Base-by-base conservation (phyloP, 53 echinoderm and acorn worm species). In the Holothuria leucospilota region DNA sequence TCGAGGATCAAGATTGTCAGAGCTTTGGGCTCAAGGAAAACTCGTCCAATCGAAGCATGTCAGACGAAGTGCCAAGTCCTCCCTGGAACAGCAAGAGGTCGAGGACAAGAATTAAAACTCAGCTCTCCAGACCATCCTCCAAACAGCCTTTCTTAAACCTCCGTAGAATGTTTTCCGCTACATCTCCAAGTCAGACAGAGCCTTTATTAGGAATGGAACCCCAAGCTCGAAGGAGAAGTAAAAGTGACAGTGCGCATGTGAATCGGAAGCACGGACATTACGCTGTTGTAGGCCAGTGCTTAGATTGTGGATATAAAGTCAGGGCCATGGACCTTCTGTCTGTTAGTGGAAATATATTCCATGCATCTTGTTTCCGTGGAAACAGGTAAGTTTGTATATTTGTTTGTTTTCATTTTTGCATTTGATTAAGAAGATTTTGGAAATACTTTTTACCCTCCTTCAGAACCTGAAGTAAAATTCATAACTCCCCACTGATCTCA, bases 301-400 rank as follows among this genome's bases (percentile, higher is more conserved):
- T 83, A 4, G 84, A 83, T 46, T 83, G 84, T 29, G 67, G 84
- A 38, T 67, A 42, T 20, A 83, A 64, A 83, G 84, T 83, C 4
- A 46, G 84, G 23, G 84, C 68, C 46, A 83, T 83, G 84, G 84
- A 83, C 21, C 68, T 83, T 21, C 66, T 83, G 13, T 66, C 65
- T 11, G 84, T 83, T 26, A 49, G 84, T 51, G 84, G 67, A 20
- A 83, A 83, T 26, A 49, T 83, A 39, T 83, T 83, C 52, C 84
- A 83, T 83, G 84, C 84, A 9, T 42, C 66, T 66, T 83, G 84
- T 52, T 83, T 83, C 84, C 84, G 84, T 49, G 84, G 84, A 49
- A 83, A 83, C 67, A 64, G 84, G 84, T 83, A 66, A 66, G 84
- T 83, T 13, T 20, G 24, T 73, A 46, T 46, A 0, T 11, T 46